A percentile compares a stretch with the other conserved stretches of the same genome.
phyloP scores from a whole-genome alignment of 1,140 invertebrate genomes.

The Galendromus occidentalis region DNA sequence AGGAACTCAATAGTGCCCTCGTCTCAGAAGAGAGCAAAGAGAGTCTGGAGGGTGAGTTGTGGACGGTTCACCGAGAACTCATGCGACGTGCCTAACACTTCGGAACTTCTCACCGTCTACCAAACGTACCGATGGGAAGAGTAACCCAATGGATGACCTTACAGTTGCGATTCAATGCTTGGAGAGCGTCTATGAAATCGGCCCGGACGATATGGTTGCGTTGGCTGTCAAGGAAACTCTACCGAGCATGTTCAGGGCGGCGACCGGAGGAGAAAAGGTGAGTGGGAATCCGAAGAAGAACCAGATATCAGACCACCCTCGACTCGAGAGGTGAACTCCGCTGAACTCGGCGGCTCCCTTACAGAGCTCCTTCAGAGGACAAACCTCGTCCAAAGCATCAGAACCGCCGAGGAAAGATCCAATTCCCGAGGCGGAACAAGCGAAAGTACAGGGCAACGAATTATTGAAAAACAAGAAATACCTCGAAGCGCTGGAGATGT shows the following conservation, averaged over 20 bases:
- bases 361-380: neutral
- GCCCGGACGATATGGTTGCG: conserved; percentile 24
- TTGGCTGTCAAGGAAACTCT: conserved; percentile 19
- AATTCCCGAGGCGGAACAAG: conserved; percentile 43
- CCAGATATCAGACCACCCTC: neutral
- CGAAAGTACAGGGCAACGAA: conserved; percentile 65
- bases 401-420: conserved; percentile 32
- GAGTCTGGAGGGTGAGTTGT: neutral
- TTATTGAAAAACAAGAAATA: conserved; percentile 59
- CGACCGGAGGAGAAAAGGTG: conserved; percentile 17
- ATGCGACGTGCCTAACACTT: too few species aligned
- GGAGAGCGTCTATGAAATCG: conserved; percentile 50
- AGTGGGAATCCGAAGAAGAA: conserved; percentile 9
- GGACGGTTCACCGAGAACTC: too few species aligned
- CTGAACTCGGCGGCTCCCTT: neutral
- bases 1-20: neutral
- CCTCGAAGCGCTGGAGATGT: conserved; percentile 54
- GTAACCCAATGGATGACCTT: neutral
- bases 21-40: conserved; percentile 3
- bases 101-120: too few species aligned
- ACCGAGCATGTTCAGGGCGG: conserved; percentile 23
- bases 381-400: neutral
- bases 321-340: neutral
- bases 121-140: too few species aligned
- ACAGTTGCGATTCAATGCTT: conserved; percentile 58